These are phyloP conservation scores for Melanaphis sacchari DNA, from an alignment of 1,140 invertebrate species.

Conservation along the genomic window DNA sequence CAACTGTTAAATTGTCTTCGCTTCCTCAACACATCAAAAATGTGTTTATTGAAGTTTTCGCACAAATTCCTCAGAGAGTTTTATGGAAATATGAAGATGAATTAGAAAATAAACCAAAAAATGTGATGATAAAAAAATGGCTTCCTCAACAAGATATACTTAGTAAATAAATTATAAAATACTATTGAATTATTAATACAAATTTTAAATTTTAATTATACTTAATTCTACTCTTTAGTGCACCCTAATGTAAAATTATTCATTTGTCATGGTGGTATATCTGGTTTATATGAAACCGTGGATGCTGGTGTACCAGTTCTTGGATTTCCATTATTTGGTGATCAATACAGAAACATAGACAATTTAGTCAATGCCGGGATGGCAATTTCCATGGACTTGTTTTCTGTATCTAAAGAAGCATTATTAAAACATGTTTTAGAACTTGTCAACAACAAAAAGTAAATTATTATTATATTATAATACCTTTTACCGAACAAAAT, in stretches of 20 bases:
- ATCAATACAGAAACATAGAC: conserved; percentile 67
- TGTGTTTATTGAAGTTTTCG: conserved; percentile 70
- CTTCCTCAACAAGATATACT: conserved; percentile 58
- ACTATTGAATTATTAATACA: neutral
- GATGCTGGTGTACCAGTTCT: conserved; percentile 75
- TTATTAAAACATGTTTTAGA: neutral
- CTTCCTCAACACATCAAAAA: conserved; percentile 69
- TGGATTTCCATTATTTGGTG: conserved; percentile 73
- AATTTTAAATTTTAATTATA: neutral
- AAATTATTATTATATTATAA: conserved; percentile 57
- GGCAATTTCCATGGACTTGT: conserved; percentile 62
- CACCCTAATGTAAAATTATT: conserved; percentile 74
- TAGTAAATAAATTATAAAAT: conserved; percentile 56
- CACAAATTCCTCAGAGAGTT: conserved; percentile 65
- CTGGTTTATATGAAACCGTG: conserved; percentile 74
- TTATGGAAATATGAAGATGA: conserved; percentile 67
- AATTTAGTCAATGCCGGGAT: conserved; percentile 61
- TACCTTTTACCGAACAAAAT: neutral
- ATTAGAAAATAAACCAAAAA: conserved; percentile 32
- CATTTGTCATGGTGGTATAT: conserved; percentile 74
- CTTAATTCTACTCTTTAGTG: conserved; percentile 63
- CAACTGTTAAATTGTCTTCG: conserved; percentile 62
- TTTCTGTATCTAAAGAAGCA: conserved; percentile 62
- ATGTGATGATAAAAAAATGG: conserved; percentile 51
- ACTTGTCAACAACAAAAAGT: conserved; percentile 35